These are phyloP conservation scores for Stichopus chloronotus DNA, from an alignment of 35 echinoderm and acorn worm species.

Conservation along the genomic window DNA sequence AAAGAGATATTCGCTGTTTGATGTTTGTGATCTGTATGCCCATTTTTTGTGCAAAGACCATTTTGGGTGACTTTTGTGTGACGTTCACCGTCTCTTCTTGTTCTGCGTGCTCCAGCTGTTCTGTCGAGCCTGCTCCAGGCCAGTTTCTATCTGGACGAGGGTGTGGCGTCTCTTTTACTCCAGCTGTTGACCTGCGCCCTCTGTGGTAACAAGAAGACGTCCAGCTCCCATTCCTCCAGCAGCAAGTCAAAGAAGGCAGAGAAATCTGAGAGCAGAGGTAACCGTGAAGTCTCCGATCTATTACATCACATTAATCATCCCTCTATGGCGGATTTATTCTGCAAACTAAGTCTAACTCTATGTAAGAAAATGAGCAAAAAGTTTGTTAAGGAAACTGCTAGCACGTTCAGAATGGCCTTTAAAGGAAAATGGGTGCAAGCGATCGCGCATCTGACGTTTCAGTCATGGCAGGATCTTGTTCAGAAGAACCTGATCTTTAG, in stretches of 20 bases:
- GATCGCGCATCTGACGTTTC: too few relatives aligned
- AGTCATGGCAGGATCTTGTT: too few relatives aligned
- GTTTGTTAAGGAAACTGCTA: too few relatives aligned
- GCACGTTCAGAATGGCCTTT: too few relatives aligned
- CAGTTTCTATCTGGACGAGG: constrained; percentile 90
- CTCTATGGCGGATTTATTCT: neutral
- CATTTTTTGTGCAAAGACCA: too few relatives aligned
- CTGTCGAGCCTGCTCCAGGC: constrained; percentile 87
- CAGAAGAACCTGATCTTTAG: too few relatives aligned
- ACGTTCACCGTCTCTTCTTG: too few relatives aligned
- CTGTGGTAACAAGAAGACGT: constrained; percentile 80
- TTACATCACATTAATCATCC: neutral
- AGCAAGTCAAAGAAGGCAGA: constrained; percentile 69
- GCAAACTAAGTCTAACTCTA: neutral
- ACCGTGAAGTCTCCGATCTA: neutral
- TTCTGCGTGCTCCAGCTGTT: constrained; percentile 54
- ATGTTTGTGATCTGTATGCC: too few relatives aligned
- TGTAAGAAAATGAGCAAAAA: neutral
- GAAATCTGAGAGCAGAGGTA: constrained; percentile 62
- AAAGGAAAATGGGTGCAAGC: too few relatives aligned
- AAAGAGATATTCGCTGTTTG: too few relatives aligned
- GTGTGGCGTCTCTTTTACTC: constrained; percentile 88
- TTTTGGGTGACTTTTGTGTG: too few relatives aligned
- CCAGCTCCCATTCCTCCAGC: constrained; percentile 57
- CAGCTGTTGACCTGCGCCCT: constrained; percentile 95